Evolutionary conservation across 1,140 invertebrate species (phyloP), one percentile per base, ranked within the genome.

Genomic region (Drosophila santomea): DNA sequence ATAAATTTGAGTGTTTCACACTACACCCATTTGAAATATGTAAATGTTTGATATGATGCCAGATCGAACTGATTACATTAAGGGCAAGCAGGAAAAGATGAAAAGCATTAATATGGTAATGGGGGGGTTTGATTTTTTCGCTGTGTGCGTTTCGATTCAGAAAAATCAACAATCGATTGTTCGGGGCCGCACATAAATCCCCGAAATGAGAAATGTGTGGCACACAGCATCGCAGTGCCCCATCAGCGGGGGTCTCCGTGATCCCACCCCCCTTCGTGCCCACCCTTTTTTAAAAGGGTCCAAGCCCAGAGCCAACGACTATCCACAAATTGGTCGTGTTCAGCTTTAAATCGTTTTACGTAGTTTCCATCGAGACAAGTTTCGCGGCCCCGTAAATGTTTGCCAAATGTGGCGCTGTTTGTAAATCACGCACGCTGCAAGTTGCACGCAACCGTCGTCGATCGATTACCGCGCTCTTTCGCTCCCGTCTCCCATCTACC

Each of bases 261-360:
- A 48, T 6, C 11, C 38, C 14, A 11, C 4, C 10, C 10, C 12
- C 14, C 7, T 4, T 17, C 28, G 32, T 32, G 32, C 8, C 32
- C 32, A 8, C 7, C 35, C 20, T 20, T 38, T 28, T 32, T 41
- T 45, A 17, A 35, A 25, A 35, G 60, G 61, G 75, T 45, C 78
- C 62, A 20, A 20, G 25, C 62, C 69, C 58, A 25, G 23, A 10
- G 6, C 48, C 12, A 43, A 36, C 41, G 78, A 58, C 83, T 88
- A 86, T 74, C 83, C 83, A 86, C 84, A 86, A 86, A 86, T 86
- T 86, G 83, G 75, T 86, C 83, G 83, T 86, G 83, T 86, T 86
- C 83, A 83, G 79, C 83, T 83, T 83, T 89, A 89, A 86, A 86
- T 89, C 83, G 83, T 86, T 86, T 86, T 86, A 86, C 84, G 84